A percentile compares a stretch with the other conserved stretches of the same genome.
Evolutionary conservation across 2,888 invertebrate species (phyloP).

Genomic region (Drosophila anomalata): DNA sequence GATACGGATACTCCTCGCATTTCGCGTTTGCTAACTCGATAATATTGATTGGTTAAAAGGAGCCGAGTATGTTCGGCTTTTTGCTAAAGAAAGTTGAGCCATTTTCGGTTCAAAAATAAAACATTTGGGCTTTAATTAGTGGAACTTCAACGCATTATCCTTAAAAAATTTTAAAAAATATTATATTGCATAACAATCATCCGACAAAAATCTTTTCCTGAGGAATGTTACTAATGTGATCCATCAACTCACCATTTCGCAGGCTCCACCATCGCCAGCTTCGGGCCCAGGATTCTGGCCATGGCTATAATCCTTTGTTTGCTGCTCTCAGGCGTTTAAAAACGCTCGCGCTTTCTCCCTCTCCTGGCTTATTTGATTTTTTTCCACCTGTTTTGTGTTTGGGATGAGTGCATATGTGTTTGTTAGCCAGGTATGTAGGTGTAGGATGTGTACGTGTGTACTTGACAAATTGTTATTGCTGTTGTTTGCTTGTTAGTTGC

Average conservation of each 20-base stretch:
- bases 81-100: neutral
- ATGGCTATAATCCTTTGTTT: constrained; percentile 53
- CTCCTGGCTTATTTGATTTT: constrained; percentile 13
- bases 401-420: neutral
- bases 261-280: constrained; percentile 39
- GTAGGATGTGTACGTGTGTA: constrained; percentile 11
- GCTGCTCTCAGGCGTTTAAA: constrained; percentile 38
- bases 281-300: constrained; percentile 27
- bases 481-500: constrained; percentile 37
- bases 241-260: constrained; percentile 60
- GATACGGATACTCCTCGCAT: neutral
- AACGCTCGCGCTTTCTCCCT: constrained; percentile 42
- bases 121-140: neutral
- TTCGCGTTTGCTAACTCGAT: constrained; percentile 52
- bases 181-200: neutral
- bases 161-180: neutral
- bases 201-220: neutral
- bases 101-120: neutral
- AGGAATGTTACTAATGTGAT: constrained; percentile 34
- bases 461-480: constrained; percentile 58
- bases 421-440: neutral
- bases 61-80: neutral
- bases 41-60: constrained; percentile 59
- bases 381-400: constrained; percentile 10
- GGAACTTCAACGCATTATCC: too few relatives aligned